These are phyloP conservation scores for Porites cylindrica DNA, from an alignment of 92 coral and sea anemone species.

Conservation along the genomic window DNA sequence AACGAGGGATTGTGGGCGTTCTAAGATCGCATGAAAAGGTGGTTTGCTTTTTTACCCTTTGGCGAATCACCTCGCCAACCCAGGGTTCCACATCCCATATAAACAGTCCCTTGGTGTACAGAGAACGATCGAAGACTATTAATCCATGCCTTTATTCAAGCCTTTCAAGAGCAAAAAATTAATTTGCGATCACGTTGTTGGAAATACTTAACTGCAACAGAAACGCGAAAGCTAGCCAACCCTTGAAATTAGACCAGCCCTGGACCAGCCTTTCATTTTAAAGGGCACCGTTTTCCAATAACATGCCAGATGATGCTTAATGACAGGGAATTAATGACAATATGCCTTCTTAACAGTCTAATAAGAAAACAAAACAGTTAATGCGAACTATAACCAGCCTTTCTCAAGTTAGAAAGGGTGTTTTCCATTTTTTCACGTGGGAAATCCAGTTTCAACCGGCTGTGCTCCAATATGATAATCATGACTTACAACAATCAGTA, in stretches of 20 bases:
- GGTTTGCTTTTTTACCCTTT: too few species aligned
- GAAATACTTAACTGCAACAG: slow-evolving; percentile 12
- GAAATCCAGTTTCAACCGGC: not conserved
- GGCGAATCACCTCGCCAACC: slow-evolving; percentile 6
- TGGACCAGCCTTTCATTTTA: too few species aligned
- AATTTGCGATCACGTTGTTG: not conserved
- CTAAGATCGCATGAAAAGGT: too few species aligned
- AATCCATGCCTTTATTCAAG: not conserved
- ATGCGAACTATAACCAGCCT: too few species aligned
- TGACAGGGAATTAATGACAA: too few species aligned
- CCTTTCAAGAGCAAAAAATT: slow-evolving; percentile 3
- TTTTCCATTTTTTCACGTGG: slow-evolving; percentile 1
- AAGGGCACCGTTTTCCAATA: too few species aligned
- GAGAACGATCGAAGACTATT: too few species aligned
- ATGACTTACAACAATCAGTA: not conserved
- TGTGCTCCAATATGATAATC: not conserved
- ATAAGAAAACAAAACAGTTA: too few species aligned
- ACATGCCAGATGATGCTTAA: too few species aligned
- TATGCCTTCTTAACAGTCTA: too few species aligned
- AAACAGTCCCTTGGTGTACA: not conserved
- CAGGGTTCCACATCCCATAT: slow-evolving; percentile 5
- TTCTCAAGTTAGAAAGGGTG: not conserved
- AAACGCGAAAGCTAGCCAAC: slow-evolving; percentile 11
- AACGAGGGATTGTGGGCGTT: too few species aligned
- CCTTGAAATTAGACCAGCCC: too few species aligned